Evolutionary conservation across 35 echinoderm and acorn worm species (phyloP).

Genomic region (Amphiura filiformis): DNA sequence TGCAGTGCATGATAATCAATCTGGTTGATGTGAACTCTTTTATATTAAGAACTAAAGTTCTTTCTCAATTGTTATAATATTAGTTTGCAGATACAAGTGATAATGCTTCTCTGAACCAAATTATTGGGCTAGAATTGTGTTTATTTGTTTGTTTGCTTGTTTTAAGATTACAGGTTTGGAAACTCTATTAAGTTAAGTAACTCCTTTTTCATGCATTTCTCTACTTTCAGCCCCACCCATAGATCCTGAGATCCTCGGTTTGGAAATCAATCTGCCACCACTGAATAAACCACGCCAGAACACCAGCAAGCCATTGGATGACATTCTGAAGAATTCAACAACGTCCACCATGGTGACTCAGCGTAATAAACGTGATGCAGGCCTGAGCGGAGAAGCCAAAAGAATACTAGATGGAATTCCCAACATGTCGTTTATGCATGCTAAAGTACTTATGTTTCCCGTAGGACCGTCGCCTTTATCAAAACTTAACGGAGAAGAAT

Average conservation of each 20-base stretch:
- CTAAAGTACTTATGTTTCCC: constrained; percentile 96
- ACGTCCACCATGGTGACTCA: constrained; percentile 82
- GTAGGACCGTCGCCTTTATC: constrained; percentile 24
- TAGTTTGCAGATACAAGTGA: no score
- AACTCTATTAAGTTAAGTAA: neutral
- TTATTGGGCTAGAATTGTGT: neutral
- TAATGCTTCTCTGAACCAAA: no score
- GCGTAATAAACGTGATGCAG: constrained; percentile 55
- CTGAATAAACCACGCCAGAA: constrained; percentile 43
- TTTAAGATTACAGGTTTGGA: neutral
- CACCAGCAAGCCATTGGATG: constrained; percentile 69
- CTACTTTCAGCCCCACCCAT: constrained; percentile 54
- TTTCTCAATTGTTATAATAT: no score
- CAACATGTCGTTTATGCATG: constrained; percentile 84
- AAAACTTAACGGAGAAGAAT: neutral
- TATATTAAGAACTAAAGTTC: no score
- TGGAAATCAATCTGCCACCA: constrained; percentile 54
- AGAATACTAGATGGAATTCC: constrained; percentile 64
- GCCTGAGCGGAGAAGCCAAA: constrained; percentile 74
- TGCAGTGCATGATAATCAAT: no score
- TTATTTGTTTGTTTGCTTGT: neutral
- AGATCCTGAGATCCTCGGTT: constrained; percentile 77
- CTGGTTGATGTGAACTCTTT: no score
- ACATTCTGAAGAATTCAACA: constrained; percentile 82
- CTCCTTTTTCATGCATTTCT: neutral